These are phyloP conservation scores for Gallinago stenura DNA, from an alignment of 2,797 vertebrate genomes.

Conservation along the genomic window DNA sequence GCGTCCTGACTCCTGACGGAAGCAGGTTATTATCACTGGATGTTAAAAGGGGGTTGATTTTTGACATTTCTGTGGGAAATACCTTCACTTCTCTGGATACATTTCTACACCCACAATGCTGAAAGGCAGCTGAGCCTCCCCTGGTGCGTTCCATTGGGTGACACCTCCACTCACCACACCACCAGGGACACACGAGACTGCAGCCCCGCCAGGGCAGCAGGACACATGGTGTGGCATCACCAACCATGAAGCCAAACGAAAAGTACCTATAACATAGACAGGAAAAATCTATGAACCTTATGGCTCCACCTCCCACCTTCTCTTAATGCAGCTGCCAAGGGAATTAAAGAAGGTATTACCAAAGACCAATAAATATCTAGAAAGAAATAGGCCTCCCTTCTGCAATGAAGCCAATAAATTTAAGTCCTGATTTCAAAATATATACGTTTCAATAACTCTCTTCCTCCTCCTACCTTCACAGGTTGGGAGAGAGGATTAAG, in stretches of 20 bases:
- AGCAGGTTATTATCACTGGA: background rate
- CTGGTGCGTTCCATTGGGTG: fast-evolving
- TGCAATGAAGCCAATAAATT: too few relatives aligned
- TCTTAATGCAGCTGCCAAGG: background rate
- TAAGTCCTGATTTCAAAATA: background rate
- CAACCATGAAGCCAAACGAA: background rate
- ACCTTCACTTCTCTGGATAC: background rate
- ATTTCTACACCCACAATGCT: fast-evolving
- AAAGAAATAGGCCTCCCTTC: background rate
- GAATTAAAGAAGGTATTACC: background rate
- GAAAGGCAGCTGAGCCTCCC: background rate
- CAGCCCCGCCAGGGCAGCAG: background rate
- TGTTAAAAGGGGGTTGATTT: background rate
- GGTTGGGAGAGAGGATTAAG: background rate
- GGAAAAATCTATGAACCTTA: background rate
- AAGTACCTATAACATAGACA: background rate
- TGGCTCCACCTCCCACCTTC: background rate
- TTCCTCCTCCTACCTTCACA: background rate
- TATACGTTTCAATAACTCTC: fast-evolving
- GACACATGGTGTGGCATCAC: too few relatives aligned
- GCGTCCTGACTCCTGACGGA: background rate
- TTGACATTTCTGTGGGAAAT: background rate
- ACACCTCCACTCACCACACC: background rate
- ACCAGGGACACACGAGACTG: background rate
- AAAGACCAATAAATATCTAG: background rate